Base-by-base conservation (phyloP, 1,140 invertebrate species). In the Aporrectodea caliginosa region DNA sequence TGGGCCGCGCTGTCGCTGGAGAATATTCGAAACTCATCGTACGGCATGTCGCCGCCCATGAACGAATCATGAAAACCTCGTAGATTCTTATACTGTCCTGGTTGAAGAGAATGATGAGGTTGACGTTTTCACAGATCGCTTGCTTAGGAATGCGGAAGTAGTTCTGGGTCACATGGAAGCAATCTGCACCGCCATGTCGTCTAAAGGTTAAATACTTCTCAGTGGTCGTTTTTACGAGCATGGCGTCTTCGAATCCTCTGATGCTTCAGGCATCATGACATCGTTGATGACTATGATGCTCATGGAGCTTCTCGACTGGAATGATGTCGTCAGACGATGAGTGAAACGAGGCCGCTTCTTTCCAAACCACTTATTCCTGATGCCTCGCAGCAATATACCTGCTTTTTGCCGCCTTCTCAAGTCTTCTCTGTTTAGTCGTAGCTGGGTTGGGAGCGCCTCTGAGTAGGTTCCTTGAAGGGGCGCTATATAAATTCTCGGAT, bases 261-360 rank as follows among this genome's bases (percentile, higher is more conserved):
- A n/a, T n/a, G n/a, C n/a, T 68, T 68, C 58, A 16, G 58, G 58
- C 58, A 68, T 68, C 58, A 68, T n/a, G 58, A 16, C 58, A 68
- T 68, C 58, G 58, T 16, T 16, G 58, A 68, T n/a, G 14, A 68
- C n/a, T 16, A 68, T 68, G 14, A n/a, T n/a, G 58, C 58, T n/a
- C n/a, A n/a, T n/a, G n/a, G n/a, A 68, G 58, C 14, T n/a, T 68
- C 58, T 68, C 58, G 14, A 68, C 14, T 16, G 58, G 58, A 16
- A 68, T 68, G 14, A 68, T 68, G n/a, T 68, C 58, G 58, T 68
- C 58, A 68, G 58, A 68, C 14, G 14, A 16, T 14, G 14, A 16
- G 58, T 68, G n/a, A 68, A 68, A 68, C 58, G 58, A 68, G 58
- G 58, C 58, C n/a, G n/a, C 58, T 68, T 68, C 58, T 68, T 68